phyloP scores from a whole-genome alignment of 2,113 vertebrate species.

The Vimba vimba region DNA sequence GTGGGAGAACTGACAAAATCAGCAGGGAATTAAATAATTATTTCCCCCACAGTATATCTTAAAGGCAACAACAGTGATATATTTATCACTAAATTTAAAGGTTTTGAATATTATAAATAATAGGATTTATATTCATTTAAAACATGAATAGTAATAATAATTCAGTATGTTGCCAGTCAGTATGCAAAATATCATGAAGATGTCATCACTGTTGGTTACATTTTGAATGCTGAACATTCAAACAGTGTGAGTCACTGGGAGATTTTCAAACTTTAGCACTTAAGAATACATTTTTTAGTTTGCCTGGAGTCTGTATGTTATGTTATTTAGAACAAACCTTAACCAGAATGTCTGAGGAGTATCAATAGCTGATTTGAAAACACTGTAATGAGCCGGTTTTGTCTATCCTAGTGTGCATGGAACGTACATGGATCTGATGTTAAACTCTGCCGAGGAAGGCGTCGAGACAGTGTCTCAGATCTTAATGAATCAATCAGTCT shows the following conservation, averaged over 20 bases:
- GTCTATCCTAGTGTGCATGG: slow-evolving; percentile 9
- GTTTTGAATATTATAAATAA: too few relatives aligned
- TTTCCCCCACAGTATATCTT: too few relatives aligned
- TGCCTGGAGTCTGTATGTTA: not conserved
- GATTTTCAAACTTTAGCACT: not conserved
- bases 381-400: slow-evolving; percentile 12
- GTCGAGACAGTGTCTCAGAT: slow-evolving; percentile 44
- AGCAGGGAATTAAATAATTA: too few relatives aligned
- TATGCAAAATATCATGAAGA: not conserved
- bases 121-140: too few relatives aligned
- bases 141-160: not conserved
- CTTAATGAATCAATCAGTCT: slow-evolving; percentile 55
- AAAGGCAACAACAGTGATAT: too few relatives aligned
- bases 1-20: too few relatives aligned
- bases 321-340: not conserved
- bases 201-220: not conserved
- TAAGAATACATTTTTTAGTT: not conserved
- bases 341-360: not conserved
- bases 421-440: slow-evolving; percentile 3
- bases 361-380: slow-evolving; percentile 23
- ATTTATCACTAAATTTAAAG: too few relatives aligned
- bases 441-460: slow-evolving; percentile 13
- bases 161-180: not conserved
- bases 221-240: not conserved
- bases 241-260: not conserved